Evolutionary conservation across 2,888 invertebrate species (phyloP), one percentile per base, ranked within the genome.

Genomic region (Erebia ligea): DNA sequence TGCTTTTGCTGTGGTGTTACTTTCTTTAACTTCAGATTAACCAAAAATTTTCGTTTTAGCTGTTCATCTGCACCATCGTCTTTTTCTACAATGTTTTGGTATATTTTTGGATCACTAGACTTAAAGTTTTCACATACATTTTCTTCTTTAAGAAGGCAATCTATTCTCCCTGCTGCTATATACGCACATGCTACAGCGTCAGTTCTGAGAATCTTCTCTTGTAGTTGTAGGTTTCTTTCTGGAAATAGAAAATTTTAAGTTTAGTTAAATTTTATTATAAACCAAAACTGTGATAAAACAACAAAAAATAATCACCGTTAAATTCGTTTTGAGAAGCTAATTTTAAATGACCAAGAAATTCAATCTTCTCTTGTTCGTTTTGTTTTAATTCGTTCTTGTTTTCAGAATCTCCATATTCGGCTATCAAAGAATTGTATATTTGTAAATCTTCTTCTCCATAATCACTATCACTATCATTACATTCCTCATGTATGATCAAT

Each of bases 291-390:
- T 57, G 34, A 1, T 25, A 57, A 5, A 13, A 25, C 6, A 15
- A 56, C 19, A 2, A 3, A 21, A 5, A 25, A 17, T 42, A 17
- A 79, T 89, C 89, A 96, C 96, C 95, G 89, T 95, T 95, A 78
- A 89, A 95, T 74, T 84, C 89, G 65, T 90, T 88, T 69, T 93
- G 91, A n/a, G 96, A 95, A 9, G 95, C 95, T 71, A 96, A 86
- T 65, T 93, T 94, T 75, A 96, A 95, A 76, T 94, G 90, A 40
- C 95, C 92, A 67, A 96, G 89, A 82, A 96, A 96, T 17, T 94
- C 88, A 17, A 94, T 82, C 82, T 96, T 88, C 3, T 75, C 79
- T 63, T 91, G 89, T 45, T 92, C 87, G 75, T 94, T 93, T 19
- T 76, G 71, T 90, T 92, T 70, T 90, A 76, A 72, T 59, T 74